Base-by-base conservation (phyloP, 2,797 vertebrate species). In the Anableps anableps region DNA sequence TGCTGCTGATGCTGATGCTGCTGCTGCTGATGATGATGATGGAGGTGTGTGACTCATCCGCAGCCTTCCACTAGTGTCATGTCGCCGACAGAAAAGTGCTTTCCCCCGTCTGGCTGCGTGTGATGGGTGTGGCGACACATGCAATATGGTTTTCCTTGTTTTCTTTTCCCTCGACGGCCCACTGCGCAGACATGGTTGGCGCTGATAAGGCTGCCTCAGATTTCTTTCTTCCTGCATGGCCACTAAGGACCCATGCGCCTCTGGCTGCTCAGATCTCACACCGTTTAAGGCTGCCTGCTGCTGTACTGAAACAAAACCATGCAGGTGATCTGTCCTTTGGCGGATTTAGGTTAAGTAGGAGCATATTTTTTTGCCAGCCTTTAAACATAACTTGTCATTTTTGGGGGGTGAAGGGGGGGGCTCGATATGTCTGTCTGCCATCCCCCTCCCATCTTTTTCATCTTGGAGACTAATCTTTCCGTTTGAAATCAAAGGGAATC, bases 71-170 rank as follows among this genome's bases (percentile, higher is more conserved):
- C 88, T 86, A 89, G 87, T 93, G 89, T 92, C 88, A 89, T 91
- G 91, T 92, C 85, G 88, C 82, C 83, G 81, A 88, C 84, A 85
- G 85, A 43, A 86, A 88, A 86, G 53, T 76, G 76, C 80, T 81
- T 36, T 14, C 43, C 36, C 11, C 43, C 51, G 87, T 88, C 91
- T 87, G 90, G 90, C 77, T 90, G 55, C 31, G 75, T 87, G 85
- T 86, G 89, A 91, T 93, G 94, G 95, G 95, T 95, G 95, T 95
- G 95, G 95, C 94, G 88, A 88, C 89, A 89, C 86, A 90, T 88
- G 80, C 86, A 78, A 85, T 73, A 82, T 82, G 74, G 71, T 79
- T 82, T 75, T 71, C 58, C 78, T 72, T 75, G 62, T 81, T 78
- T 73, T 75, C 73, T 79, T 64, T 72, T 78, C 75, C 85, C 88